These are phyloP conservation scores for Pogonomyrmex californicus DNA, from an alignment of 1,140 invertebrate species.

Conservation along the genomic window DNA sequence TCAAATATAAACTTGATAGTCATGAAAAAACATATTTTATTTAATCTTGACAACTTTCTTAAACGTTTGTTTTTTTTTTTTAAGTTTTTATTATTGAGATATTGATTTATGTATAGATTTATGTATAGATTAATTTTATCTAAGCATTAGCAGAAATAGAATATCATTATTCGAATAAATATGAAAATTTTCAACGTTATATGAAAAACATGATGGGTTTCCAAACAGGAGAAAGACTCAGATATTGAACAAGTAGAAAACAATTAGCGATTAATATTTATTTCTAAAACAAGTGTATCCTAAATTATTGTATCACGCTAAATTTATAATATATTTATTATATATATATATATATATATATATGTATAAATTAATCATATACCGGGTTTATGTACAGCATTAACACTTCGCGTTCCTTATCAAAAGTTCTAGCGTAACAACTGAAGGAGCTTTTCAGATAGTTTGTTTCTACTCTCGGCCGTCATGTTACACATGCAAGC, in stretches of 20 bases:
- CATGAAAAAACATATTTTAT: not conserved
- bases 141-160: not conserved
- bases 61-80: not conserved
- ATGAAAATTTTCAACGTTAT: not conserved
- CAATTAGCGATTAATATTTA: slow-evolving; percentile 45
- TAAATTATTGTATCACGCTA: slow-evolving; percentile 30
- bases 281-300: slow-evolving; percentile 51
- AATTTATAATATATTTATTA: slow-evolving; percentile 21
- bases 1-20: not conserved
- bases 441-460: not conserved
- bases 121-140: not conserved
- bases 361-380: slow-evolving; percentile 48
- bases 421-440: slow-evolving; percentile 41
- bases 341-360: slow-evolving; percentile 27
- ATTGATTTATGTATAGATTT: not conserved
- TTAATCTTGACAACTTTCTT: not conserved
- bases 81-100: not conserved
- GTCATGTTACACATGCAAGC: not conserved
- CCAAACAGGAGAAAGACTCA: not conserved
- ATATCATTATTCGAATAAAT: slow-evolving; percentile 11
- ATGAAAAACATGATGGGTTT: not conserved
- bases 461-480: not conserved
- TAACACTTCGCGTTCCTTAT: slow-evolving; percentile 41
- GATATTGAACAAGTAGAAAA: slow-evolving; percentile 11
- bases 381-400: slow-evolving; percentile 31